A percentile compares a stretch with the other conserved stretches of the same genome.
Conservation (phyloP, 2,888 invertebrate genomes). For the Diaphora mendica region DNA sequence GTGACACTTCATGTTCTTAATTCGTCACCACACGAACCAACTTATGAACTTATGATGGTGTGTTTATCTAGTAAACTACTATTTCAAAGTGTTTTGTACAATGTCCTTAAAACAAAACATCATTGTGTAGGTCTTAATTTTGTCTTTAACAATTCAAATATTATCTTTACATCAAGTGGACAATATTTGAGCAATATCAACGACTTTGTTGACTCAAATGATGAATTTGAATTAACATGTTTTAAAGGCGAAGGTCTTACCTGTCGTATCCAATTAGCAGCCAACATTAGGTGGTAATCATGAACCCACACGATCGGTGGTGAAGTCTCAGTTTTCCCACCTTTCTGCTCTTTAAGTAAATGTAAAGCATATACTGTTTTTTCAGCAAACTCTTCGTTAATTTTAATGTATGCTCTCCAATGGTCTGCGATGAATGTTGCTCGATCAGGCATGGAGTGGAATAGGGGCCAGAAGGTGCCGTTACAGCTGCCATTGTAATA, state of each 20-base stretch:
- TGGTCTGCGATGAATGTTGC: slow-evolving; percentile 93
- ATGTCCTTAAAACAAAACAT: not conserved
- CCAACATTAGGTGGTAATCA: slow-evolving; percentile 97
- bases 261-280: slow-evolving; percentile 96
- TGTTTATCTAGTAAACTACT: too few relatives aligned
- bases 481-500: slow-evolving; percentile 98
- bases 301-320: slow-evolving; percentile 96
- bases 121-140: not conserved
- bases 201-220: not conserved
- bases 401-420: slow-evolving; percentile 93
- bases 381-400: slow-evolving; percentile 94
- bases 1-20: too few relatives aligned
- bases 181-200: not conserved
- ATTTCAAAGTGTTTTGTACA: not conserved
- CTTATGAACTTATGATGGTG: too few relatives aligned
- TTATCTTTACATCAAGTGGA: not conserved
- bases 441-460: slow-evolving; percentile 96
- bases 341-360: slow-evolving; percentile 83
- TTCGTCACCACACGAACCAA: too few relatives aligned
- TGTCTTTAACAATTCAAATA: not conserved
- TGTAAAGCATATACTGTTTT: slow-evolving; percentile 90
- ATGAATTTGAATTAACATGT: not conserved
- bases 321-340: slow-evolving; percentile 71
- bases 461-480: slow-evolving; percentile 96
- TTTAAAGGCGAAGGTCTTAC: slow-evolving; percentile 59